Percentiles rank a stretch among this genome's conserved stretches.
These are phyloP conservation scores for Neuroscelio doddi DNA, from an alignment of 2,888 invertebrate species.

Conservation along the genomic window DNA sequence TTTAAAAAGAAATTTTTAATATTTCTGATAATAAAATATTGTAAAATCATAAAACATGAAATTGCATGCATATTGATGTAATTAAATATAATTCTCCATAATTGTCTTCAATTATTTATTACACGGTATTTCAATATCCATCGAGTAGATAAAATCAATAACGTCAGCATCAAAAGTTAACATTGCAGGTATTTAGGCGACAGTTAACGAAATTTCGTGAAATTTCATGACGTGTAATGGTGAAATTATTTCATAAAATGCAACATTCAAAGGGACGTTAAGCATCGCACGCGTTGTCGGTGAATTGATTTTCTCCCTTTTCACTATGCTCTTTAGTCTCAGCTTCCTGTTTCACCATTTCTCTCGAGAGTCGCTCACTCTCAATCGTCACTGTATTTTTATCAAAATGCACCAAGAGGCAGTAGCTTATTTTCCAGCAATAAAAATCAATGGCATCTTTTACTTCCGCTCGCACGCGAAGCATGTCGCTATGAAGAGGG, in stretches of 20 bases:
- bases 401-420: conserved; percentile 47
- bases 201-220: conserved; percentile 22
- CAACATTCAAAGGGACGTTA: conserved; percentile 31
- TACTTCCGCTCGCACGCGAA: conserved; percentile 54
- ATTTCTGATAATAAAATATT: too few species aligned
- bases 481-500: conserved; percentile 52
- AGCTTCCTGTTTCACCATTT: conserved; percentile 30
- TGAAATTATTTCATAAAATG: conserved; percentile 35
- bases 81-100: too few species aligned
- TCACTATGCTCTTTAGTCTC: conserved; percentile 37
- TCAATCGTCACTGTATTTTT: conserved; percentile 44
- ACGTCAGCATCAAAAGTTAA: background rate
- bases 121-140: background rate
- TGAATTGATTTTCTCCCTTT: conserved; percentile 42
- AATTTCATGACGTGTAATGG: conserved; percentile 13
- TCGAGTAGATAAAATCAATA: background rate
- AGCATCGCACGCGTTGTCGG: conserved; percentile 19
- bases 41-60: too few species aligned
- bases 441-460: conserved; percentile 58
- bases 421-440: conserved; percentile 57
- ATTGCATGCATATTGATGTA: too few species aligned
- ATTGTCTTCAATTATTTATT: background rate
- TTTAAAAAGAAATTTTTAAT: too few species aligned
- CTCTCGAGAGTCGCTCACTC: conserved; percentile 30
- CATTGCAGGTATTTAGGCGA: background rate